These are phyloP conservation scores for Branchipolynoe longqiensis DNA, from an alignment of 2,888 invertebrate species.

Conservation along the genomic window DNA sequence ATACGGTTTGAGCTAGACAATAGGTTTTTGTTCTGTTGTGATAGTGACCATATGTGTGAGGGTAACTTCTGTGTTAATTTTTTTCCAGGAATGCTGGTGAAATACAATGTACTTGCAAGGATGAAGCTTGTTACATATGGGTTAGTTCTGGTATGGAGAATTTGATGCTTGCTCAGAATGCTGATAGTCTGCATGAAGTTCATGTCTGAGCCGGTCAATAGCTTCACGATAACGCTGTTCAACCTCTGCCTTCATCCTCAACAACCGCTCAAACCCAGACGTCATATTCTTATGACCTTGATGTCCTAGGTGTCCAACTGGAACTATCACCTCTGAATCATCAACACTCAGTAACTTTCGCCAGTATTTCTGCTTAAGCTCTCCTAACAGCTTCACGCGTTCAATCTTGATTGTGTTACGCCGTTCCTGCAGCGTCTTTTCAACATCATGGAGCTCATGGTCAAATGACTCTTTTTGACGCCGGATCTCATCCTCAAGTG, in stretches of 20 bases:
- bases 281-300: constrained; percentile 4
- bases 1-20: constrained; percentile 40
- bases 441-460: constrained; percentile 74
- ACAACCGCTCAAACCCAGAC: constrained; percentile 45
- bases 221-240: constrained; percentile 68
- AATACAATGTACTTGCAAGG: not conserved
- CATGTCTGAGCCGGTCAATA: constrained; percentile 72
- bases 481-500: constrained; percentile 74
- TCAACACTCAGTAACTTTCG: constrained; percentile 67
- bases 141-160: not conserved
- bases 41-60: too few species aligned
- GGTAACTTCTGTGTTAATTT: too few species aligned
- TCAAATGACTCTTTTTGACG: constrained; percentile 75
- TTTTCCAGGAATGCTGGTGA: not conserved
- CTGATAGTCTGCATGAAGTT: constrained; percentile 69
- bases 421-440: constrained; percentile 71
- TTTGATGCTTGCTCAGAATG: too few species aligned
- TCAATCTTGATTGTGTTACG: constrained; percentile 38
- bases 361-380: constrained; percentile 46
- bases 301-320: not conserved
- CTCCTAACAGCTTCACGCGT: constrained; percentile 11
- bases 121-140: not conserved
- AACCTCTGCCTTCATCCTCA: constrained; percentile 48
- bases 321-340: constrained; percentile 68
- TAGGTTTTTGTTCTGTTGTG: too few species aligned